Conservation (phyloP, 2,888 invertebrate genomes). For the Tenthredo livida region DNA sequence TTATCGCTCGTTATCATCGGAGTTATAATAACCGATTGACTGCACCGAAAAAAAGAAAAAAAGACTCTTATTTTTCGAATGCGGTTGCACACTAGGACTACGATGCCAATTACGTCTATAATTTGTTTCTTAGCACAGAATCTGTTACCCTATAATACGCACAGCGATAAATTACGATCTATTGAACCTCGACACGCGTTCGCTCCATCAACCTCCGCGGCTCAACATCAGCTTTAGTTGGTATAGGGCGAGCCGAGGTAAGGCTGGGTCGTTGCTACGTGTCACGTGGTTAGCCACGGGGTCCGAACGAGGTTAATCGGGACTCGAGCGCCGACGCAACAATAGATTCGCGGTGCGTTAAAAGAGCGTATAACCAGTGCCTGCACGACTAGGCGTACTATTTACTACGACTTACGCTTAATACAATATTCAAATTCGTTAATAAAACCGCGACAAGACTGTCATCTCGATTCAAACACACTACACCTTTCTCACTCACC, state of each 20-base stretch:
- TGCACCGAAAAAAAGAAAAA: no score
- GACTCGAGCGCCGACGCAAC: constrained; percentile 74
- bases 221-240: constrained; percentile 9
- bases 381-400: not conserved
- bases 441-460: not conserved
- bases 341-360: constrained; percentile 57
- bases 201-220: no score
- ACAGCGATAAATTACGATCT: not conserved
- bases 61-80: no score
- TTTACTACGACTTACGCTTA: not conserved
- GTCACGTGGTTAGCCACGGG: constrained; percentile 75
- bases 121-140: not conserved
- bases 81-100: no score
- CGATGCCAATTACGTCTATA: no score
- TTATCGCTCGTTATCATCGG: not conserved
- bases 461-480: not conserved
- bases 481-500: not conserved
- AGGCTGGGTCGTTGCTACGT: constrained; percentile 64
- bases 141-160: not conserved
- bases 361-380: not conserved
- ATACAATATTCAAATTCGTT: not conserved
- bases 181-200: constrained; percentile 16
- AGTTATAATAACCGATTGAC: not conserved
- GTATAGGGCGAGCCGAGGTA: constrained; percentile 63
- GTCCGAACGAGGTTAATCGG: constrained; percentile 76